phyloP scores from a whole-genome alignment of 1,140 invertebrate genomes.

The Drosophila murphyi region DNA sequence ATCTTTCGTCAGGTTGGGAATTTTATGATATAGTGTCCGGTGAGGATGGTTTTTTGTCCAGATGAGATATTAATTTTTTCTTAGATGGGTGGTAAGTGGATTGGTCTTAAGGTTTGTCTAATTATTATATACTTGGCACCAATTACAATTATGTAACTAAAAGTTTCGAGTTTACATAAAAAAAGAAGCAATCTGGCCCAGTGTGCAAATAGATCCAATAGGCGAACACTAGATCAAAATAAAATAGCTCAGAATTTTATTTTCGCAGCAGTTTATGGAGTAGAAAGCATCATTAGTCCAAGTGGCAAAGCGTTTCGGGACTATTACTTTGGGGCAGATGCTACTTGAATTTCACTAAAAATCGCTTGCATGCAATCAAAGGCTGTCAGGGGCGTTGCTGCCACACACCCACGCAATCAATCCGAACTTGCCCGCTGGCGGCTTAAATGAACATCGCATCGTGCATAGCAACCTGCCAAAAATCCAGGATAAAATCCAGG shows the following conservation, averaged over 20 bases:
- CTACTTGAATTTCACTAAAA: slow-evolving; percentile 44
- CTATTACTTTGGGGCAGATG: slow-evolving; percentile 41
- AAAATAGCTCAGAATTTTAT: background rate
- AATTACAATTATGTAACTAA: too few relatives aligned
- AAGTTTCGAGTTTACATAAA: too few relatives aligned
- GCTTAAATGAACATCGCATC: slow-evolving; percentile 38
- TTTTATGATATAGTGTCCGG: too few relatives aligned
- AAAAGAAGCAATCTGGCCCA: too few relatives aligned
- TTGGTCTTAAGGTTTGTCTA: too few relatives aligned
- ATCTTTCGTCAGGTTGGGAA: too few relatives aligned
- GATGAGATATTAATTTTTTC: too few relatives aligned
- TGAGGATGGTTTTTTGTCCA: too few relatives aligned
- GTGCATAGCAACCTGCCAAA: slow-evolving; percentile 36
- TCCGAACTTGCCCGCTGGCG: slow-evolving; percentile 31
- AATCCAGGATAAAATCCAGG: slow-evolving; percentile 14
- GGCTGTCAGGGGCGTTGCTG: slow-evolving; percentile 24
- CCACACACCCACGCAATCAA: slow-evolving; percentile 31
- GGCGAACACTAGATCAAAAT: background rate
- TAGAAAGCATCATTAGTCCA: slow-evolving; percentile 35
- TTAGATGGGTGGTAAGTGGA: too few relatives aligned
- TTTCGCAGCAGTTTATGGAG: slow-evolving; percentile 7
- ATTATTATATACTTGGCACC: too few relatives aligned
- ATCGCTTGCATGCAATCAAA: slow-evolving; percentile 30
- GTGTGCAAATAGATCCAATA: too few relatives aligned
- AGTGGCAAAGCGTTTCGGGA: slow-evolving; percentile 29